phyloP scores from a whole-genome alignment of 2,797 vertebrate genomes.

The Garrulus glandarius region DNA sequence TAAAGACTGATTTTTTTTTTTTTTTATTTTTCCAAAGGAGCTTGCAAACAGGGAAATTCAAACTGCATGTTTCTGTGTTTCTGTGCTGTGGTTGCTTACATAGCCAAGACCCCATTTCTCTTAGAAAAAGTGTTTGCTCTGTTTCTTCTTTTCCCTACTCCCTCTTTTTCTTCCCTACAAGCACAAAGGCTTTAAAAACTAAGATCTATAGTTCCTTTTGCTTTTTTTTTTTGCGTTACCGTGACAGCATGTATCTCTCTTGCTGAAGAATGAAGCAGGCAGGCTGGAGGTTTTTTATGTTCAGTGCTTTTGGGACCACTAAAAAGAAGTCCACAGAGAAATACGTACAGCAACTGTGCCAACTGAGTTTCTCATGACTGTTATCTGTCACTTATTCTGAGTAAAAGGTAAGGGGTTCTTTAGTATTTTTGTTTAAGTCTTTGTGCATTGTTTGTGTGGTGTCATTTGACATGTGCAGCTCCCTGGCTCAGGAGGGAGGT shows the following conservation, averaged over 20 bases:
- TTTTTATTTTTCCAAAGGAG: slow-evolving; percentile 13
- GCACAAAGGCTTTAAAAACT: slow-evolving; percentile 75
- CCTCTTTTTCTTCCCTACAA: slow-evolving; percentile 34
- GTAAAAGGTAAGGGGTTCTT: slow-evolving; percentile 73
- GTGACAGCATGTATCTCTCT: slow-evolving; percentile 72
- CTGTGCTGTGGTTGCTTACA: slow-evolving; percentile 47
- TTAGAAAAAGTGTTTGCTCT: slow-evolving; percentile 54
- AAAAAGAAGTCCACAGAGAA: slow-evolving; percentile 66
- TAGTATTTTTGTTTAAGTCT: slow-evolving; percentile 45
- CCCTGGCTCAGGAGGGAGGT: slow-evolving; percentile 49
- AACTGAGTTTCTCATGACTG: slow-evolving; percentile 67
- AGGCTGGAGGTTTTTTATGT: slow-evolving; percentile 64
- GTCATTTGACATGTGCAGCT: slow-evolving; percentile 58
- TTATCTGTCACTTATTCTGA: slow-evolving; percentile 67
- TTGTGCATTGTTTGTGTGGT: slow-evolving; percentile 60
- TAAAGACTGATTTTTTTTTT: slow-evolving; percentile 33
- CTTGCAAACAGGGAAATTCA: slow-evolving; percentile 63
- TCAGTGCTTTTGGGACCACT: slow-evolving; percentile 64
- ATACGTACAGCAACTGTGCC: slow-evolving; percentile 52
- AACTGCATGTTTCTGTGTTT: slow-evolving; percentile 38
- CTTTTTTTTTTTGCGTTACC: slow-evolving; percentile 67
- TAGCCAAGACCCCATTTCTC: slow-evolving; percentile 39
- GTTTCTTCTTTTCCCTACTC: slow-evolving; percentile 13
- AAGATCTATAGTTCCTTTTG: slow-evolving; percentile 67
- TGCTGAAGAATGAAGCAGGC: slow-evolving; percentile 71